Conservation (phyloP, 2,888 invertebrate species). For the Agriopis aurantiaria region DNA sequence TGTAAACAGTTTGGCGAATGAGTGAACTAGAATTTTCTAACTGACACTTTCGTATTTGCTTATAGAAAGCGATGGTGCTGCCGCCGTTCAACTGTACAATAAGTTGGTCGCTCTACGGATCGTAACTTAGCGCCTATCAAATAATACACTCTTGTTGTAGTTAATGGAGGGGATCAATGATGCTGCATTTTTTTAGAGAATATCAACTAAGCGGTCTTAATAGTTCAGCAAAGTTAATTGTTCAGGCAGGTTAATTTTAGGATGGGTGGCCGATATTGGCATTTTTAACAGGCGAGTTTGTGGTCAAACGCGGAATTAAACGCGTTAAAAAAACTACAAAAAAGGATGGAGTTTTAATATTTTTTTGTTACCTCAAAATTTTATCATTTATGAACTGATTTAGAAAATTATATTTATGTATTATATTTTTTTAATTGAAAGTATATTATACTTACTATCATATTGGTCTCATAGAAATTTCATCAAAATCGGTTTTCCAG, state of each 20-base stretch:
- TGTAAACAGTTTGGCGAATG: background rate
- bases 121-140: slow-evolving; percentile 22
- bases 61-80: background rate
- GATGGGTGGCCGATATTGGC: too few relatives aligned
- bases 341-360: too few relatives aligned
- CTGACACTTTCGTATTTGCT: background rate
- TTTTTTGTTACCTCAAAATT: too few relatives aligned
- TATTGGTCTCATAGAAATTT: too few relatives aligned
- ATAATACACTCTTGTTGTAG: slow-evolving; percentile 18
- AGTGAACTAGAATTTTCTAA: background rate
- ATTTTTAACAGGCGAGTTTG: too few relatives aligned
- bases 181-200: slow-evolving; percentile 8
- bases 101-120: background rate
- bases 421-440: too few relatives aligned
- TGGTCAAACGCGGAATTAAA: too few relatives aligned
- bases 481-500: too few relatives aligned
- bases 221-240: background rate
- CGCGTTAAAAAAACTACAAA: background rate
- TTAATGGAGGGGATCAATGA: slow-evolving; percentile 20
- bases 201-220: background rate
- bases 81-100: background rate
- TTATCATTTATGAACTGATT: too few relatives aligned
- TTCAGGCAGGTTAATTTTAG: background rate
- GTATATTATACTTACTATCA: too few relatives aligned
- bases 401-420: too few relatives aligned